Evolutionary conservation across 23 tunicate genomes (phyloP).

Genomic region (Aplidium turbinatum): DNA sequence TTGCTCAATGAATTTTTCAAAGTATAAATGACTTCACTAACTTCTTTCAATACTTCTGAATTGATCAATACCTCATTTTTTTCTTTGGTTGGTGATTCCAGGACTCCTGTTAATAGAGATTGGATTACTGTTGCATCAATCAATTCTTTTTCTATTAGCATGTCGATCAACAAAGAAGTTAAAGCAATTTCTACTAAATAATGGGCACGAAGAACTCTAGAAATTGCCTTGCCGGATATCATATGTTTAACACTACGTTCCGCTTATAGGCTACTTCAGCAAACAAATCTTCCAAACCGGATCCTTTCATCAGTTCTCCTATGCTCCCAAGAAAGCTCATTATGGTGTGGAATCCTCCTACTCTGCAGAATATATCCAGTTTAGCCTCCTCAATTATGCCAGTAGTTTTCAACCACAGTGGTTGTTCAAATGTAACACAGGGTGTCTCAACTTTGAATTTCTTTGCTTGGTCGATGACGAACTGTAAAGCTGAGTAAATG

Average conservation of each 20-base stretch:
- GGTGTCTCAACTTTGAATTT: neutral
- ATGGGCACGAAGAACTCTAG: slow-evolving; percentile 12
- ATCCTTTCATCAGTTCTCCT: slow-evolving; percentile 5
- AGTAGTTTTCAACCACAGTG: neutral
- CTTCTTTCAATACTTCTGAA: neutral
- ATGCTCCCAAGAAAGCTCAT: slow-evolving; percentile 18
- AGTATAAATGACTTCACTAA: neutral
- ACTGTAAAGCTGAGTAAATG: slow-evolving; percentile 2
- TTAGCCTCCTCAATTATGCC: slow-evolving; percentile 7
- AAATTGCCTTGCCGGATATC: slow-evolving; percentile 8
- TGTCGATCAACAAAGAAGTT: neutral
- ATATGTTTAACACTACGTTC: slow-evolving; percentile 6
- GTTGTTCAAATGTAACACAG: slow-evolving; percentile 7
- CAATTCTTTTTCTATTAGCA: too few relatives aligned
- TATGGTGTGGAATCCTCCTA: slow-evolving; percentile 23
- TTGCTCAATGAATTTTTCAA: neutral
- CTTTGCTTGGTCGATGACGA: neutral
- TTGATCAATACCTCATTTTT: neutral
- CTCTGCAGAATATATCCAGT: neutral
- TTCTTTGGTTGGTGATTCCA: neutral
- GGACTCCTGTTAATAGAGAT: neutral
- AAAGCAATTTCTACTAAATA: neutral
- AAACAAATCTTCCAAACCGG: neutral
- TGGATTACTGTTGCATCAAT: too few relatives aligned
- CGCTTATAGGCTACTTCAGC: slow-evolving; percentile 3